Evolutionary conservation across 1,140 invertebrate genomes (phyloP).

Genomic region (Macrostomum lignano): DNA sequence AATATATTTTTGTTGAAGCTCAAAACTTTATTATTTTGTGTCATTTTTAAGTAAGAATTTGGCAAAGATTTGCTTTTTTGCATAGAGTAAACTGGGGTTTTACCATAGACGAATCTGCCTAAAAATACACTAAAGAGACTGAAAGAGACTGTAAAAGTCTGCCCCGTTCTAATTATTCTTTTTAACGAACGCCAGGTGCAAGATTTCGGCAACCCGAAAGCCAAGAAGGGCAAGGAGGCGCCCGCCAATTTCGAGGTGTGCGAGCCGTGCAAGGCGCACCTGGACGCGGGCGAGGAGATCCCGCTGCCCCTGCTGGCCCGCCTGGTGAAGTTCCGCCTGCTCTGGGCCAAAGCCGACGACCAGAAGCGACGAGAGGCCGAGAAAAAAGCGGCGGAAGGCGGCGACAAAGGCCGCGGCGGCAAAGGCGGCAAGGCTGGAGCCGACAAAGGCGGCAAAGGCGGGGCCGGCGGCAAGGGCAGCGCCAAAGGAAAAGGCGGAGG

Average conservation of each 20-base stretch:
- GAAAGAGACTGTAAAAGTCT: no score
- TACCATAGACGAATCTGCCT: no score
- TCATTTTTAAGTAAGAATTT: no score
- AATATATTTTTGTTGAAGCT: no score
- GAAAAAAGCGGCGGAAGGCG: slow-evolving; percentile 16
- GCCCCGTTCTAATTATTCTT: background rate
- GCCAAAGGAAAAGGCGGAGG: slow-evolving; percentile 8
- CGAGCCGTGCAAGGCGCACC: slow-evolving; percentile 16
- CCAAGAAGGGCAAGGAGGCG: slow-evolving; percentile 18
- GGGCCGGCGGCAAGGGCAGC: slow-evolving; percentile 10
- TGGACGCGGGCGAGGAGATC: slow-evolving; percentile 20
- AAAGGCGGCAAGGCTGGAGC: slow-evolving; percentile 10
- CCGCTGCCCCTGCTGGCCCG: slow-evolving; percentile 16
- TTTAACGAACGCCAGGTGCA: slow-evolving; percentile 11
- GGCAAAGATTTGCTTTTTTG: no score
- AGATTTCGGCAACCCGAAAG: slow-evolving; percentile 21
- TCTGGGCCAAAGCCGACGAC: slow-evolving; percentile 17
- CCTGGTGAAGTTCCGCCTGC: slow-evolving; percentile 20
- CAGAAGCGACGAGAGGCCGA: slow-evolving; percentile 15
- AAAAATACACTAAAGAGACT: no score
- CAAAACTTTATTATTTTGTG: no score
- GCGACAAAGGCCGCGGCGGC: slow-evolving; percentile 12
- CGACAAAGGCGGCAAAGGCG: slow-evolving; percentile 12
- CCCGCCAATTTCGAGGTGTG: slow-evolving; percentile 18
- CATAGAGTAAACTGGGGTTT: no score